Evolutionary conservation across 1,140 invertebrate genomes (phyloP).

Genomic region (Drosophila mojavensis): DNA sequence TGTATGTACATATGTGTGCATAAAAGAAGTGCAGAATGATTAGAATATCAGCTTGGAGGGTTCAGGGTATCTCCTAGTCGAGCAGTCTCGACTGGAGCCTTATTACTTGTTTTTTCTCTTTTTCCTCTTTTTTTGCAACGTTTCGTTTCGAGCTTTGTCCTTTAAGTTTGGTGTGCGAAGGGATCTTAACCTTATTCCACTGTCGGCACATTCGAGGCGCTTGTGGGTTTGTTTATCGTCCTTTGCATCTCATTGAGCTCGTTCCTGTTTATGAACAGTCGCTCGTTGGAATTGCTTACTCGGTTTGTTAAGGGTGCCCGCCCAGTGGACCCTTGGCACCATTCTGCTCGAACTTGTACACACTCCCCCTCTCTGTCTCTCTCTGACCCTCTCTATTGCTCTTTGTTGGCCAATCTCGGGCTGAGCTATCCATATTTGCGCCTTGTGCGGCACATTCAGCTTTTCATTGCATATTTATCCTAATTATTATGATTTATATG

Average conservation of each 20-base stretch:
- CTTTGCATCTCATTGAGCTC: conserved; percentile 80
- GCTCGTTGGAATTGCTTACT: conserved; percentile 28
- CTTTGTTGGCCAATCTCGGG: background rate
- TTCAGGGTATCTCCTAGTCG: too few relatives aligned
- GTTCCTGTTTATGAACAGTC: conserved; percentile 46
- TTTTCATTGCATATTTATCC: conserved; percentile 76
- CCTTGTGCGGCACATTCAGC: conserved; percentile 52
- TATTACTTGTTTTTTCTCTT: conserved; percentile 23
- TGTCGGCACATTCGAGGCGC: conserved; percentile 53
- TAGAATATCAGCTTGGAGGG: too few relatives aligned
- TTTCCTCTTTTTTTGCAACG: conserved; percentile 44
- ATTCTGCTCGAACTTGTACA: background rate
- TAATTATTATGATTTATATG: conserved; percentile 77
- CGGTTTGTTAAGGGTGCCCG: conserved; percentile 22
- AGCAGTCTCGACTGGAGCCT: too few relatives aligned
- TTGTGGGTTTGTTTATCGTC: conserved; percentile 74
- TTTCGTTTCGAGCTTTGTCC: conserved; percentile 37
- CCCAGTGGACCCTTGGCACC: conserved; percentile 11
- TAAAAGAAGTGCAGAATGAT: too few relatives aligned
- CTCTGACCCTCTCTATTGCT: background rate
- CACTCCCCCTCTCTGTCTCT: background rate
- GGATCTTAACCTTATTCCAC: conserved; percentile 69
- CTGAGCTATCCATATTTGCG: conserved; percentile 8
- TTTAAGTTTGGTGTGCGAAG: conserved; percentile 42
- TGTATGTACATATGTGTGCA: too few relatives aligned